Base-by-base conservation (phyloP, 2,113 vertebrate genomes). In the Rhombomys opimus region DNA sequence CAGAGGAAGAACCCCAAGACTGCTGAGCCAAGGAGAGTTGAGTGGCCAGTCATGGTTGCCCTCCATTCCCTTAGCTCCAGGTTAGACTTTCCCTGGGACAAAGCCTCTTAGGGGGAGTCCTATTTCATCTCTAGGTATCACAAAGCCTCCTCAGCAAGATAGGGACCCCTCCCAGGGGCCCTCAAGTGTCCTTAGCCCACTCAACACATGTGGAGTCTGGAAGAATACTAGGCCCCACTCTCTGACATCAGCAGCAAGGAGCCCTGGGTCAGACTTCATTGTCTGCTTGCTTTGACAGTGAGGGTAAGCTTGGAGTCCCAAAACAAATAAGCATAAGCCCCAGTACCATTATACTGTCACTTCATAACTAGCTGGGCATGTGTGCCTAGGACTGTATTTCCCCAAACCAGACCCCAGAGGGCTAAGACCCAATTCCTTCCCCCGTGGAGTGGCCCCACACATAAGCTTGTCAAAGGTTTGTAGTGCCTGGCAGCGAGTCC, bases 121-220 rank as follows among this genome's bases (percentile, higher is more conserved):
- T 5, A 41, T 78, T 46, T 32, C 7, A 20, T 67, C 12, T 46
- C 27, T 38, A 30, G 86, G 3, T 35, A n/a, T 22, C 72, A 2
- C 2, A 22, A 1, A 2, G n/a, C 9, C 57, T 86, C 32, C 3
- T 20, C 80, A 67, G 75, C 4, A 27, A 38, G 38, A 75, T 4
- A 15, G 38, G 20, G 70, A 11, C 7, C 25, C n/a, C 50, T 27
- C 50, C 14, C 0, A 15, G 20, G 22, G 10, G 30, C 52, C 84
- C 35, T 11, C 72, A 23, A 15, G 32, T 18, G 1, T 12, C 22
- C 54, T 82, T 17, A 46, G 67, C 2, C 61, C 20, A 18, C n/a
- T 63, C 3, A 0, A 20, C 54, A 10, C 27, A 14, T 6, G 0
- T 0, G 0, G 63, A 7, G 12, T 35, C 38, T 4, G 1, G 32